Base-by-base conservation (phyloP, 2,888 invertebrate species). In the Chelonus formosanus region DNA sequence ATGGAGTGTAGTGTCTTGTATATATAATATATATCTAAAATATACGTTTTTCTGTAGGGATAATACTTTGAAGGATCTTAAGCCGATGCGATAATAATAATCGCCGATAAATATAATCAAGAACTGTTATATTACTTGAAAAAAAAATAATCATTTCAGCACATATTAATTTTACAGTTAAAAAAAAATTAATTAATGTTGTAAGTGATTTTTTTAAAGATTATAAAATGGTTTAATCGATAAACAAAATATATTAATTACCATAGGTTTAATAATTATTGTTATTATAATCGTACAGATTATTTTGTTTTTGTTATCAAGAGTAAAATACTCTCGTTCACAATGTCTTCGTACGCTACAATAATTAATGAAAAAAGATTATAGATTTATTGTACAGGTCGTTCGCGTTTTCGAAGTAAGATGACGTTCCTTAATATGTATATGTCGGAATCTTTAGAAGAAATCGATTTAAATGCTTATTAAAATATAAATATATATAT, bases 1-100 rank as follows among this genome's bases (percentile, higher is more conserved):
- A 77, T 82, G 82, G 76, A 84, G 78, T 82, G 81, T 84, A 83
- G 83, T 78, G 78, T 83, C 82, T 83, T 84, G 82, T 84, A 83
- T 84, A 84, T 83, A 81, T 75, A 78, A 72, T 76, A 76, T 78
- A 80, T 79, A 75, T 20, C 20, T 20, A 20, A 20, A 20, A 20
- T 20, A 20, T 20, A 20, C 20, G 20, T 20, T 20, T 20, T 20
- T 20, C 20, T 20, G 20, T 20, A 20, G 20, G 20, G 20, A 20
- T 20, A 20, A 20, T 20, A 20, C 20, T 20, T 20, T 20, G 20
- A 20, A 20, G 20, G 20, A 20, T 20, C 20, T 20, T 20, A 20
- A 20, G 20, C 20, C 20, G 20, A 20, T 20, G 20, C 20, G 20
- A 20, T 20, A 20, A 20, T 20, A 20, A 20, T 20, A 20, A 20